phyloP scores from a whole-genome alignment of 2,888 invertebrate genomes.

The Autographa pulchrina region DNA sequence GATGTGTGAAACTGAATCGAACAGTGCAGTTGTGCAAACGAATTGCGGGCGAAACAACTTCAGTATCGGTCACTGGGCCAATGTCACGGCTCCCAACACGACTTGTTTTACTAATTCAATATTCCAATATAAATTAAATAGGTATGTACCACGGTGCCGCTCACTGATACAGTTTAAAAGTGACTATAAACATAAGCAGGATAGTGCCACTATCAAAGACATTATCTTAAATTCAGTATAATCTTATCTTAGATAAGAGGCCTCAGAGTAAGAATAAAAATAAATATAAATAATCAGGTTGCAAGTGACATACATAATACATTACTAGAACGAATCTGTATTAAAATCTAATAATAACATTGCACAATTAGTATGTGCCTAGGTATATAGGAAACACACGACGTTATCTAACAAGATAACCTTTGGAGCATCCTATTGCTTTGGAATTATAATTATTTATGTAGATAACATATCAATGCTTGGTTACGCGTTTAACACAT shows the following conservation, averaged over 20 bases:
- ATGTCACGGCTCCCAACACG: slow-evolving; percentile 69
- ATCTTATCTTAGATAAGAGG: slow-evolving; percentile 10
- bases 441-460: slow-evolving; percentile 36
- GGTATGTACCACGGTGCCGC: no score
- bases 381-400: slow-evolving; percentile 45
- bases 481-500: slow-evolving; percentile 38
- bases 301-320: slow-evolving; percentile 7
- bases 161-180: not conserved
- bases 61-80: slow-evolving; percentile 80
- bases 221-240: slow-evolving; percentile 1
- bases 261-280: not conserved
- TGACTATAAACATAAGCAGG: not conserved
- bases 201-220: not conserved
- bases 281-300: slow-evolving; percentile 46
- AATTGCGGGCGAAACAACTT: slow-evolving; percentile 60
- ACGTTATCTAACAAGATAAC: slow-evolving; percentile 55
- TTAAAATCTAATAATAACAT: slow-evolving; percentile 10
- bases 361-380: slow-evolving; percentile 14
- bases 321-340: slow-evolving; percentile 14
- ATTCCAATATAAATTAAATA: not conserved
- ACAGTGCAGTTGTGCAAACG: slow-evolving; percentile 71
- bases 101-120: slow-evolving; percentile 23
- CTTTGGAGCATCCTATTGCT: slow-evolving; percentile 44
- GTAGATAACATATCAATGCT: slow-evolving; percentile 47
- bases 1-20: slow-evolving; percentile 29